A percentile compares a stretch with the other conserved stretches of the same genome.
Conservation (phyloP, 2,113 vertebrate species). For the Heterotis niloticus region DNA sequence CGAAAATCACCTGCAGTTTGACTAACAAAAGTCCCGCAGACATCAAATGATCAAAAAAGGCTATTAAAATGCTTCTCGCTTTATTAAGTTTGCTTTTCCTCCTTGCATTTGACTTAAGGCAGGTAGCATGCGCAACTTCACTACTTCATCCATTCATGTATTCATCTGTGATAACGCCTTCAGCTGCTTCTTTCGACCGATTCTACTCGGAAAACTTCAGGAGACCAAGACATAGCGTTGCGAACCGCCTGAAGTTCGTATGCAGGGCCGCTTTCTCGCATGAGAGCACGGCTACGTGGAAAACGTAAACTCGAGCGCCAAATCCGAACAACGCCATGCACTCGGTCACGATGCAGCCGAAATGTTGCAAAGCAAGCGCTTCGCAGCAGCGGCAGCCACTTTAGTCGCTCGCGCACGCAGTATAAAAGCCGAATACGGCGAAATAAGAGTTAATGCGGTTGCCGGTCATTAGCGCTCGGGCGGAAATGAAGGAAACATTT, state of each 20-base stretch:
- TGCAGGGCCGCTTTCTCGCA: not conserved
- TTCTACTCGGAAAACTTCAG: not conserved
- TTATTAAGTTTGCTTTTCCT: not conserved
- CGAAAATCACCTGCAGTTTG: not conserved
- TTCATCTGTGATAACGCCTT: not conserved
- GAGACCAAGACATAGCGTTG: not conserved
- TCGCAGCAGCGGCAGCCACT: too few relatives aligned
- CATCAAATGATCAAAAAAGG: not conserved
- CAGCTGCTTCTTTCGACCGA: not conserved
- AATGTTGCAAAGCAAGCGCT: too few relatives aligned
- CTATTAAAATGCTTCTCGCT: not conserved
- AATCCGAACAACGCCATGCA: too few relatives aligned
- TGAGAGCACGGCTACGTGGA: too few relatives aligned
- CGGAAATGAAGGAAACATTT: constrained; percentile 7
- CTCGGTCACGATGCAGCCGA: too few relatives aligned
- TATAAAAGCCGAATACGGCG: too few relatives aligned
- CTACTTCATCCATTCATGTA: not conserved
- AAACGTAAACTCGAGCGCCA: too few relatives aligned
- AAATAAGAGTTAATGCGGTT: not conserved
- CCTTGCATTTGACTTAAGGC: not conserved
- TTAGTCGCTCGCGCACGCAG: too few relatives aligned
- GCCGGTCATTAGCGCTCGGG: not conserved
- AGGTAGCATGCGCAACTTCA: not conserved
- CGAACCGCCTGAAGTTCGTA: not conserved
- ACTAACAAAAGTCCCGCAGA: not conserved